phyloP scores from a whole-genome alignment of 2,888 invertebrate species.

The Leptopilina syphax region DNA sequence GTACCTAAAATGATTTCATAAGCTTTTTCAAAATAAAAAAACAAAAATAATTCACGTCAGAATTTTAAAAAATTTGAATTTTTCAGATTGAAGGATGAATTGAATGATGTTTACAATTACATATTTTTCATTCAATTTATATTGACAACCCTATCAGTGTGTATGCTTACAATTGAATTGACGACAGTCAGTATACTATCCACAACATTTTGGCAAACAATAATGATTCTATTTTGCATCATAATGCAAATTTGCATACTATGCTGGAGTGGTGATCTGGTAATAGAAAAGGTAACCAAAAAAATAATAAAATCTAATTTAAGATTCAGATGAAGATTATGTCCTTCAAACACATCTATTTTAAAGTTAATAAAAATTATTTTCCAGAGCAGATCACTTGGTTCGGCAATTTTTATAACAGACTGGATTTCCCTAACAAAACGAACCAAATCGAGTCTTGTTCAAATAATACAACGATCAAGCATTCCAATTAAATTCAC shows the following conservation, averaged over 20 bases:
- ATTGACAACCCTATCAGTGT: not conserved
- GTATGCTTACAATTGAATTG: not conserved
- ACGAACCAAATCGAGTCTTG: constrained; percentile 55
- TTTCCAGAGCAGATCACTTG: constrained; percentile 57
- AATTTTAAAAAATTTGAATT: too few relatives aligned
- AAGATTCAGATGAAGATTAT: too few relatives aligned
- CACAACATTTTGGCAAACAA: not conserved
- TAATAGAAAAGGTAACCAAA: not conserved
- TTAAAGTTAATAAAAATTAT: too few relatives aligned
- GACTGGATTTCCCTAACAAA: constrained; percentile 60
- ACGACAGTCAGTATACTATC: not conserved
- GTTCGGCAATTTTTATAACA: constrained; percentile 59
- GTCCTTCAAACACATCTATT: too few relatives aligned
- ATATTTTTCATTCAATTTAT: constrained; percentile 12
- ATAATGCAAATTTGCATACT: not conserved
- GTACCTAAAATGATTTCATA: too few relatives aligned
- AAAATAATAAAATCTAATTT: not conserved
- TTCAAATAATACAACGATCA: constrained; percentile 60
- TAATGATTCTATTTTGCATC: not conserved
- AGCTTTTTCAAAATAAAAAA: too few relatives aligned
- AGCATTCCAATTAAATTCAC: constrained; percentile 61
- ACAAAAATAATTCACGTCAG: too few relatives aligned
- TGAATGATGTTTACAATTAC: constrained; percentile 6
- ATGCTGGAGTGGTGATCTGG: not conserved
- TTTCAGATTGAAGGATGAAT: not conserved